These are phyloP conservation scores for Pseudomyrmex gracilis DNA, from an alignment of 1,140 invertebrate species.

Conservation along the genomic window DNA sequence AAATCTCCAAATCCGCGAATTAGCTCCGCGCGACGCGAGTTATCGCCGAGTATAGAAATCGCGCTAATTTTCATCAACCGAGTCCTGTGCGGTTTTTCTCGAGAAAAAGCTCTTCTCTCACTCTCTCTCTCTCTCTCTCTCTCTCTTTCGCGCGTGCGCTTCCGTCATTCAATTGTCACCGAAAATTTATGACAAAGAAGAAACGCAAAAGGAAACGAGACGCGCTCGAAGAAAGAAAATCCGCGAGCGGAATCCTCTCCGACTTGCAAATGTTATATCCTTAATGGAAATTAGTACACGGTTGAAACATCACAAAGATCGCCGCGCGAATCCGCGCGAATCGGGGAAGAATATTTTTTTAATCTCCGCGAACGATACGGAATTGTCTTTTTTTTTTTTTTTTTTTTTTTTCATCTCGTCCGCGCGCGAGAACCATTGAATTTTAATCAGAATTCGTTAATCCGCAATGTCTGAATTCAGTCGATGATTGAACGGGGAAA, in stretches of 20 bases:
- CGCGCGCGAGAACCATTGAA: not conserved
- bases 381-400: too few species aligned
- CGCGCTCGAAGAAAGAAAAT: not conserved
- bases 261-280: conserved; percentile 49
- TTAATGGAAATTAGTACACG: conserved; percentile 29
- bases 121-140: too few species aligned
- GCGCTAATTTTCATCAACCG: conserved; percentile 53
- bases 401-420: too few species aligned
- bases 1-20: conserved; percentile 45
- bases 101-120: not conserved
- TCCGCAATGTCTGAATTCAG: not conserved
- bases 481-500: conserved; percentile 17
- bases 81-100: conserved; percentile 8
- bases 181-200: conserved; percentile 28
- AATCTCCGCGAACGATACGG: conserved; percentile 19
- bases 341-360: conserved; percentile 24
- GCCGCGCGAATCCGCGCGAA: too few species aligned
- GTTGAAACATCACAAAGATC: not conserved
- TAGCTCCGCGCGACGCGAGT: conserved; percentile 48
- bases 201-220: not conserved
- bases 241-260: not conserved
- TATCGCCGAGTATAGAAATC: conserved; percentile 54
- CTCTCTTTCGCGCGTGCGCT: not conserved
- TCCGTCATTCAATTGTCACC: conserved; percentile 43
- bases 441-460: conserved; percentile 14